These are phyloP conservation scores for Hanleya hanleyi DNA, from an alignment of 2,888 invertebrate species.

Conservation along the genomic window DNA sequence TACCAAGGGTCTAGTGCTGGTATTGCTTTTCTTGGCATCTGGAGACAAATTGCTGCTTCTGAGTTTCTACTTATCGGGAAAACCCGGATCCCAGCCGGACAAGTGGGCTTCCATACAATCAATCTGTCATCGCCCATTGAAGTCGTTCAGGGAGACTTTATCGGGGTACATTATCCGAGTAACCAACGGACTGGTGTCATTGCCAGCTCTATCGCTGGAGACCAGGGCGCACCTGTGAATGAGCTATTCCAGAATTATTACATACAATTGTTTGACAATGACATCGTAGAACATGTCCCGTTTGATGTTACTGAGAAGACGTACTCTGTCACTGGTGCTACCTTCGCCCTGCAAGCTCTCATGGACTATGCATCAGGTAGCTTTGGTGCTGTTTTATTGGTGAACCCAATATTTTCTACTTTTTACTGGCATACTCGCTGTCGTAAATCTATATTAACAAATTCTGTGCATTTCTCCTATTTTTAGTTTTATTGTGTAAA, in stretches of 20 bases:
- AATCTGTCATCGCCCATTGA: constrained; percentile 44
- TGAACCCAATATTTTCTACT: too few species aligned
- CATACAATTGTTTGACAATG: constrained; percentile 55
- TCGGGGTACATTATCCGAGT: constrained; percentile 65
- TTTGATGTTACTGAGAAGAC: constrained; percentile 47
- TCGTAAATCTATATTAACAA: too few species aligned
- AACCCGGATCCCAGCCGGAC: constrained; percentile 51
- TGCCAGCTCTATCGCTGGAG: constrained; percentile 48
- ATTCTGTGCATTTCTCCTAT: too few species aligned
- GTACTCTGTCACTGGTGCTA: constrained; percentile 41
- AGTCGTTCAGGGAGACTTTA: constrained; percentile 65
- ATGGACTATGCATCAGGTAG: constrained; percentile 12
- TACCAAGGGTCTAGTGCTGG: constrained; percentile 56
- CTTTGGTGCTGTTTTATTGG: too few species aligned
- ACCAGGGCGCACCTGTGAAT: constrained; percentile 39
- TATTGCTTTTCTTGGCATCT: constrained; percentile 61
- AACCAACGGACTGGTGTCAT: constrained; percentile 54
- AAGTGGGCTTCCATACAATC: constrained; percentile 48
- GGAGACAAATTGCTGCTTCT: constrained; percentile 54
- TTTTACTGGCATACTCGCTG: too few species aligned
- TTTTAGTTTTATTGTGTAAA: too few species aligned
- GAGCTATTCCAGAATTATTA: constrained; percentile 63
- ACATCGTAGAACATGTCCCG: constrained; percentile 44
- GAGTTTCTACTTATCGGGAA: constrained; percentile 55
- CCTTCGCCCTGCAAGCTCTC: constrained; percentile 48